Conservation (phyloP, 92 coral and sea anemone genomes). For the Micromussa lordhowensis region DNA sequence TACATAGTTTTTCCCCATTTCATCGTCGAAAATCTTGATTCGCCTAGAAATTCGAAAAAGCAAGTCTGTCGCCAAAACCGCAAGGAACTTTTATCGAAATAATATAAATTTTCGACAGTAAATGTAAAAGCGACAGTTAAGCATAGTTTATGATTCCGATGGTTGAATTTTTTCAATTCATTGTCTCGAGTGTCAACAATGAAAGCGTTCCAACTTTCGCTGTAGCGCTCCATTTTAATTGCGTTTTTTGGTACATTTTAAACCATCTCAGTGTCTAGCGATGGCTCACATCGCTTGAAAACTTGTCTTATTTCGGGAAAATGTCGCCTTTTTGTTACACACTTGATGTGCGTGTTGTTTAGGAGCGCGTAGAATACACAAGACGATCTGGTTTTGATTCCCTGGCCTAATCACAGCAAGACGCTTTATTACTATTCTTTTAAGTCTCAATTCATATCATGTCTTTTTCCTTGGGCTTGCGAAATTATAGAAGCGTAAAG, state of each 20-base stretch:
- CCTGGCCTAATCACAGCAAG: constrained; percentile 64
- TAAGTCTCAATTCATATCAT: constrained; percentile 42
- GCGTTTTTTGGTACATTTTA: constrained; percentile 7
- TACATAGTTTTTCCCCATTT: background rate
- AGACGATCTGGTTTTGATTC: constrained; percentile 30
- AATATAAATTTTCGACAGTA: background rate
- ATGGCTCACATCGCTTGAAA: background rate
- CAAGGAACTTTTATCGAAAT: background rate
- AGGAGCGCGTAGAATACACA: constrained; percentile 21
- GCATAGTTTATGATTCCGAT: constrained; percentile 48
- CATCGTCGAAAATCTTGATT: background rate
- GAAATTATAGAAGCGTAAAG: background rate
- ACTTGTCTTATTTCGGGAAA: background rate
- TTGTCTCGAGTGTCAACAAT: constrained; percentile 52
- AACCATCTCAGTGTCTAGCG: background rate
- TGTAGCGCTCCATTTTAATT: background rate
- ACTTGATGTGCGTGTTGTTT: background rate
- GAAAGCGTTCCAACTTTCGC: constrained; percentile 23
- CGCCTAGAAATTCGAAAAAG: background rate
- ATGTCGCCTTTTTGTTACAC: background rate
- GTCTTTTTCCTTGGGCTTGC: constrained; percentile 10
- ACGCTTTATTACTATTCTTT: constrained; percentile 54
- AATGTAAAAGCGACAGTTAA: constrained; percentile 1
- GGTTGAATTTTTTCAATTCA: constrained; percentile 25
- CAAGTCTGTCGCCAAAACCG: background rate